A percentile compares a stretch with the other conserved stretches of the same genome.
Conservation (phyloP, 1,140 invertebrate genomes). For the Periplaneta americana region DNA sequence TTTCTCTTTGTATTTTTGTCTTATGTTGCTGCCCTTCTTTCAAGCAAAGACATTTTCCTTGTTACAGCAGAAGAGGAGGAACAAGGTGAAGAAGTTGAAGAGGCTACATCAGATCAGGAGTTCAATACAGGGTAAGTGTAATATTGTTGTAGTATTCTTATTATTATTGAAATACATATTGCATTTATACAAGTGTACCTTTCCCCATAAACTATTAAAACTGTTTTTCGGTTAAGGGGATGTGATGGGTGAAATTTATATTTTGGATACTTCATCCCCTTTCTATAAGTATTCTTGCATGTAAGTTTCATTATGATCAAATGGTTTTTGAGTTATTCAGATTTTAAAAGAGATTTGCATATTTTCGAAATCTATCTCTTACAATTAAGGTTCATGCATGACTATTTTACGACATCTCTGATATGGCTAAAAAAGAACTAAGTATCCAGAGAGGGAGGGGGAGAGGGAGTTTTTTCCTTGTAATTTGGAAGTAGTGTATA, state of each 20-base stretch:
- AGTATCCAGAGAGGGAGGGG: too few species aligned
- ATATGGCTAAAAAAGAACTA: too few species aligned
- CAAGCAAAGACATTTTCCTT: neutral
- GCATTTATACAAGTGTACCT: neutral
- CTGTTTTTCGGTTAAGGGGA: neutral
- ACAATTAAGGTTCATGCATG: too few species aligned
- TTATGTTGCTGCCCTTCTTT: neutral
- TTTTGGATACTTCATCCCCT: neutral
- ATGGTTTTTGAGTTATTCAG: neutral
- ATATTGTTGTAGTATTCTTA: neutral
- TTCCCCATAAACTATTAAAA: neutral
- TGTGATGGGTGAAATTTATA: neutral
- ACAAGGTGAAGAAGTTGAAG: slow-evolving; percentile 8
- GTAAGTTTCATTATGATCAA: neutral
- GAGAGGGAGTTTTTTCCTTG: too few species aligned
- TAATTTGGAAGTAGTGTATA: too few species aligned
- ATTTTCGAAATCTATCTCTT: too few species aligned
- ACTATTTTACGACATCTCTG: too few species aligned
- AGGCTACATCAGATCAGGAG: slow-evolving; percentile 10
- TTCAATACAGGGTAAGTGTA: slow-evolving; percentile 8
- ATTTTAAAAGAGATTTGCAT: too few species aligned
- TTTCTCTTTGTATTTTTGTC: neutral
- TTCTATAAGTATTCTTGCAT: neutral
- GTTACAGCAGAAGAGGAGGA: slow-evolving; percentile 11
- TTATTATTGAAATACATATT: neutral